Evolutionary conservation across 2,888 invertebrate genomes (phyloP).

Genomic region (Dinocampus coccinellae): DNA sequence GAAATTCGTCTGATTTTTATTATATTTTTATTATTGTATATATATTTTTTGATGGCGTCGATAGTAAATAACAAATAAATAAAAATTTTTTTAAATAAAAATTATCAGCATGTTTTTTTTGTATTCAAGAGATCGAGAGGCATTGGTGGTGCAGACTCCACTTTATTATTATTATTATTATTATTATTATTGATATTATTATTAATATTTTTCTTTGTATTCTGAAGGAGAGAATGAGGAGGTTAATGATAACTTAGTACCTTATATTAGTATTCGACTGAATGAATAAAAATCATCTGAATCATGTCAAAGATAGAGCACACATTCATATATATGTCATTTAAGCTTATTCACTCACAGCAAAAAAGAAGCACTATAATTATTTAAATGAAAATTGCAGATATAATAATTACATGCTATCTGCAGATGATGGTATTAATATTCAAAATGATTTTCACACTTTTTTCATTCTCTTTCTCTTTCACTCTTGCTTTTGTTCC

Average conservation of each 20-base stretch:
- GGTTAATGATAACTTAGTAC: conserved; percentile 51
- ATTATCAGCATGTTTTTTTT: conserved; percentile 14
- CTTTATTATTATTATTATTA: neutral
- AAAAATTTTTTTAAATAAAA: conserved; percentile 18
- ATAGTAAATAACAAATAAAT: conserved; percentile 18
- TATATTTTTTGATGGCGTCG: conserved; percentile 4
- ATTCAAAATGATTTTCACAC: neutral
- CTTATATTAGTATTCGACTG: conserved; percentile 55
- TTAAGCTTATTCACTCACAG: conserved; percentile 2
- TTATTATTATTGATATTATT: conserved; percentile 31
- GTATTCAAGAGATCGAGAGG: conserved; percentile 40
- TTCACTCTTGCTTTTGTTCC: neutral
- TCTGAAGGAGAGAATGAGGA: neutral
- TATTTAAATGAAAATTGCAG: neutral
- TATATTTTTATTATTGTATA: neutral
- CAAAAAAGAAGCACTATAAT: neutral
- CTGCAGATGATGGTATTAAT: neutral
- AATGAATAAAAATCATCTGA: conserved; percentile 51
- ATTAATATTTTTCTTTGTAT: neutral
- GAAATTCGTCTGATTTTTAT: neutral
- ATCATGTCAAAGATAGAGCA: conserved; percentile 48
- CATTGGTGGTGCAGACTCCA: conserved; percentile 10
- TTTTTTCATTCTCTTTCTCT: neutral
- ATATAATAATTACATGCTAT: neutral
- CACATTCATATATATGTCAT: neutral